Base-by-base conservation (phyloP, 2,888 invertebrate genomes). In the Lochmaea crataegi region DNA sequence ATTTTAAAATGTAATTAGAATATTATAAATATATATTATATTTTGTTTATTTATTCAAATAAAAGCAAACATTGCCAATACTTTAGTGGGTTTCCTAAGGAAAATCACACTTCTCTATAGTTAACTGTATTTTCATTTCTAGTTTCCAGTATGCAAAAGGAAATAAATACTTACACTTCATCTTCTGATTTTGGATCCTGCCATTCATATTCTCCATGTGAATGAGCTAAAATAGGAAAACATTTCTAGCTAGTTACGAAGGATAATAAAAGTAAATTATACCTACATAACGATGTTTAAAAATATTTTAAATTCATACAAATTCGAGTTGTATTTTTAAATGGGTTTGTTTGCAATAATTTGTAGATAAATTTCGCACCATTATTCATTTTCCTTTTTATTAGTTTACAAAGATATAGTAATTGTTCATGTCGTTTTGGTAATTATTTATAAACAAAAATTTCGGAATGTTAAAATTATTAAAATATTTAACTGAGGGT, bases 151-250 rank as follows among this genome's bases (percentile, higher is more conserved):
- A 9, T 10, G 3, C 41, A 1, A 38, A 11, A n/a, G 10, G 10
- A 53, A 10, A 18, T 38, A 32, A 60, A 75, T 26, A 89, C 93
- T 91, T 89, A 97, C 96, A 97, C 90, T 90, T 98, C 96, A 80
- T 94, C 94, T 82, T 95, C 94, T 0, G 94, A 93, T 86, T 95
- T 94, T 4, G 98, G 96, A 86, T 98, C 96, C 87, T 96, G 91
- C 93, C 93, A 95, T 88, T 98, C 98, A 86, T 93, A 97, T 88
- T 94, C 94, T n/a, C 94, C 94, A 83, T 94, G 94, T 68, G 80
- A 83, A 76, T 89, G 81, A 77, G 82, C 92, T 92, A 82, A 69
- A 88, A 88, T 76, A 65, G 38, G 63, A 58, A 67, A 48, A 68
- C 45, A 63, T 71, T 38, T 58, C 41, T 66, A 10, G 6, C 45